phyloP scores from a whole-genome alignment of 2,113 vertebrate species.

The Equus przewalskii region DNA sequence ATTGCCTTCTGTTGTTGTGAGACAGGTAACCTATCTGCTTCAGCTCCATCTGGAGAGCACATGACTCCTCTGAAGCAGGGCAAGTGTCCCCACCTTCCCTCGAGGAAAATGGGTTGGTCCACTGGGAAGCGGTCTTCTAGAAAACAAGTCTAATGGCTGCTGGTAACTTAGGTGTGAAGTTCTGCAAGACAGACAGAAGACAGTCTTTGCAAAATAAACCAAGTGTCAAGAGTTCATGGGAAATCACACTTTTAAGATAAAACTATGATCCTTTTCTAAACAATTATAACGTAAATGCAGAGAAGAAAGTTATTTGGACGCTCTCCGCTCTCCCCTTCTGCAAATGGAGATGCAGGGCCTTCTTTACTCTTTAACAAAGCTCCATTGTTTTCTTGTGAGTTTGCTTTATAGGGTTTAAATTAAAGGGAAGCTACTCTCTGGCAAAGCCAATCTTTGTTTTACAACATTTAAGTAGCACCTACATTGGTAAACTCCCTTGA shows the following conservation, averaged over 20 bases:
- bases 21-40: not conserved
- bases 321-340: not conserved
- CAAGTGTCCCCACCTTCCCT: not conserved
- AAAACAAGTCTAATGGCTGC: not conserved
- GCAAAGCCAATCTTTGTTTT: constrained; percentile 75
- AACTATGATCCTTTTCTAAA: constrained; percentile 53
- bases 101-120: not conserved
- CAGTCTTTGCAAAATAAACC: constrained; percentile 12
- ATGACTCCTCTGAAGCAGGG: not conserved
- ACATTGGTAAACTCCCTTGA: constrained; percentile 58
- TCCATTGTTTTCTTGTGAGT: constrained; percentile 75
- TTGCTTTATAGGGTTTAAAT: constrained; percentile 82
- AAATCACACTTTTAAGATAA: constrained; percentile 60
- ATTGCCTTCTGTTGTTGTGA: not conserved
- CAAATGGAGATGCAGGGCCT: constrained; percentile 53
- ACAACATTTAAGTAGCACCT: constrained; percentile 66
- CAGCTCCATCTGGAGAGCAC: not conserved
- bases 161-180: not conserved
- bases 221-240: constrained; percentile 36
- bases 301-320: constrained; percentile 66
- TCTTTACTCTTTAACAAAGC: constrained; percentile 74
- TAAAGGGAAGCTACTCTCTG: constrained; percentile 74
- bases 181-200: not conserved
- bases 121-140: not conserved
- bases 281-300: constrained; percentile 58